phyloP scores from a whole-genome alignment of 1,140 invertebrate species.

The Oncopodura yosiiana region DNA sequence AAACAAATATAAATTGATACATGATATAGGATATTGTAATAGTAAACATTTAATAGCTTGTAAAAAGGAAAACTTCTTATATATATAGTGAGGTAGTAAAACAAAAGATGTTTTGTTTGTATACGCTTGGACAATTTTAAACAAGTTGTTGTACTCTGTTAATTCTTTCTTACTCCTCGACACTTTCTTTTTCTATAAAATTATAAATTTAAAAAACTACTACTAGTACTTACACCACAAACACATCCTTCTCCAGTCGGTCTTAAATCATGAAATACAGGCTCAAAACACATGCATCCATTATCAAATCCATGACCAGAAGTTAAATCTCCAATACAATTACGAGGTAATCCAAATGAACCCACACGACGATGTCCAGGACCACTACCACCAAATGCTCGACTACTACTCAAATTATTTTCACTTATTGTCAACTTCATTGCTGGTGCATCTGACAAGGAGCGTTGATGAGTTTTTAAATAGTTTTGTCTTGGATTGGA shows the following conservation, averaged over 20 bases:
- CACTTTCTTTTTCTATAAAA: too few species aligned
- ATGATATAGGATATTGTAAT: too few species aligned
- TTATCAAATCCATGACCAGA: constrained; percentile 93
- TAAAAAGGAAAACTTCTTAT: too few species aligned
- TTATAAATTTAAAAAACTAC: too few species aligned
- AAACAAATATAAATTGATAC: background rate
- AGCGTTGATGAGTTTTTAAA: constrained; percentile 70
- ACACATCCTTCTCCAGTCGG: constrained; percentile 61
- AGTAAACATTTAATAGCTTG: too few species aligned
- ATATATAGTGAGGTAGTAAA: too few species aligned
- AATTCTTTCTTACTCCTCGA: too few species aligned
- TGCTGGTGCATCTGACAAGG: constrained; percentile 80
- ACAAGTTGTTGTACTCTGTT: too few species aligned
- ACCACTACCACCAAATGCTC: background rate
- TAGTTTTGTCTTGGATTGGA: too few species aligned
- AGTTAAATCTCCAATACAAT: constrained; percentile 75
- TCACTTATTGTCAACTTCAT: constrained; percentile 40
- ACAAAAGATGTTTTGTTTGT: too few species aligned
- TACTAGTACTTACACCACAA: constrained; percentile 64
- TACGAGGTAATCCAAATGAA: constrained; percentile 36
- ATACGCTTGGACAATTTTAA: too few species aligned
- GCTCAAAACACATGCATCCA: constrained; percentile 79
- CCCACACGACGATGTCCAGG: constrained; percentile 30
- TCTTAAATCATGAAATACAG: constrained; percentile 61
- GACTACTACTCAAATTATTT: constrained; percentile 15